phyloP scores from a whole-genome alignment of 2,113 vertebrate species.

The Callipepla californica region DNA sequence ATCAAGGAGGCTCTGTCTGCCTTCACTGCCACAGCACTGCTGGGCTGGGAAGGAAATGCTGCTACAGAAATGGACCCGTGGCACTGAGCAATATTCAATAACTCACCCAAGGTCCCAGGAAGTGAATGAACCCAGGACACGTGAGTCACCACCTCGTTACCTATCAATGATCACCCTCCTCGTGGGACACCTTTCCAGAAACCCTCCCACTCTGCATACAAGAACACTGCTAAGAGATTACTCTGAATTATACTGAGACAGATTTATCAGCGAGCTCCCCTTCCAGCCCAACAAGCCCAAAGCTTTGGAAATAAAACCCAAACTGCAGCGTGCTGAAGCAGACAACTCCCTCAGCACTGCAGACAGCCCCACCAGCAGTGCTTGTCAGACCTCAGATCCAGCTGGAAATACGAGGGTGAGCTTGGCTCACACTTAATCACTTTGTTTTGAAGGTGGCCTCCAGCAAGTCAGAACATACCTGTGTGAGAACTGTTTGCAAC shows the following conservation, averaged over 20 bases:
- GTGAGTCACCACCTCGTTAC: background rate
- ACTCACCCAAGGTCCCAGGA: conserved; percentile 27
- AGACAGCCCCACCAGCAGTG: background rate
- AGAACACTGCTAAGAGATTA: background rate
- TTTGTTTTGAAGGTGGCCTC: background rate
- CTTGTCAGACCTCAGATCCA: background rate
- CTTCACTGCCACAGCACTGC: background rate
- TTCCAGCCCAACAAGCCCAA: background rate
- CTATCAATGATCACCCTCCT: background rate
- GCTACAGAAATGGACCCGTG: conserved; percentile 45
- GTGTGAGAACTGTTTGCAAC: background rate
- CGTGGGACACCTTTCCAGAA: conserved; percentile 23
- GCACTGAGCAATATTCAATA: conserved; percentile 25
- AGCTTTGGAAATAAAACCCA: conserved; percentile 30
- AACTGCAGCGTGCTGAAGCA: background rate
- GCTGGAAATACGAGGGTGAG: background rate
- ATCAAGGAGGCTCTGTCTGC: background rate
- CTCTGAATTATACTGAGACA: background rate
- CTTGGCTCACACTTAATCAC: background rate
- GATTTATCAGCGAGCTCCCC: background rate
- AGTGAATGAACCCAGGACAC: conserved; percentile 22
- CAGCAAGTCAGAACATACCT: background rate
- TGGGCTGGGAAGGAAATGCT: conserved; percentile 37
- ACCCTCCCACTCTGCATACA: background rate
- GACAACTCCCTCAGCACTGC: background rate